Evolutionary conservation across 2,888 invertebrate genomes (phyloP), one percentile per base, ranked within the genome.

Genomic region (Volucella bombylans): DNA sequence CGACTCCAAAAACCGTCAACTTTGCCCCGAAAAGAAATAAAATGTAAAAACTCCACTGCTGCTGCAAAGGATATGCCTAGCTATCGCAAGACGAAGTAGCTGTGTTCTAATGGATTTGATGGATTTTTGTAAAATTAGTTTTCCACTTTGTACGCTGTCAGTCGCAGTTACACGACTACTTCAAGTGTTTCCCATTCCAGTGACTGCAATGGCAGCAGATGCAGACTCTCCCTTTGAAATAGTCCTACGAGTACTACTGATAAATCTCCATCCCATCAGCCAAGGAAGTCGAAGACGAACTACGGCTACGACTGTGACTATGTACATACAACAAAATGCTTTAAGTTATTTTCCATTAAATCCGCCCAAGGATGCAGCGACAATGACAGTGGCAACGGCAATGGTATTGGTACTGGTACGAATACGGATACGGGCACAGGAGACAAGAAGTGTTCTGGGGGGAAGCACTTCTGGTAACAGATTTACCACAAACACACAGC

Each of bases 91-190:
- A 57, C 41, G 43, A 69, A 77, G 31, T 14, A 55, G 62, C 39
- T 43, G 43, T 52, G 41, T 67, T 67, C 68, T 47, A 50, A 41
- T 57, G 72, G 61, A 59, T 85, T 74, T 81, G 81, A 81, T 71
- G 59, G 80, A 80, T 87, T 87, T 89, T 88, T 88, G 87, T 88
- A 86, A 89, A 90, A 90, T 89, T 89, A 89, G 89, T 89, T 89
- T 89, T 88, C 88, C 89, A 89, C 89, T 89, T 89, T 89, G 89
- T 88, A 89, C 88, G 88, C 89, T 89, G 89, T 88, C 89, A 88
- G 87, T 89, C 81, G 88, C 89, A 89, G 50, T 62, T 43, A 47
- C 57, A 57, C 10, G 14, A 62, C 31, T 50, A 52, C 49, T 68
- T 62, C 52, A 55, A 68, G 31, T 67, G 39, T 57, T 59, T 52